Base-by-base conservation (phyloP, 2,797 vertebrate species). In the Kryptopterus vitreolus region DNA sequence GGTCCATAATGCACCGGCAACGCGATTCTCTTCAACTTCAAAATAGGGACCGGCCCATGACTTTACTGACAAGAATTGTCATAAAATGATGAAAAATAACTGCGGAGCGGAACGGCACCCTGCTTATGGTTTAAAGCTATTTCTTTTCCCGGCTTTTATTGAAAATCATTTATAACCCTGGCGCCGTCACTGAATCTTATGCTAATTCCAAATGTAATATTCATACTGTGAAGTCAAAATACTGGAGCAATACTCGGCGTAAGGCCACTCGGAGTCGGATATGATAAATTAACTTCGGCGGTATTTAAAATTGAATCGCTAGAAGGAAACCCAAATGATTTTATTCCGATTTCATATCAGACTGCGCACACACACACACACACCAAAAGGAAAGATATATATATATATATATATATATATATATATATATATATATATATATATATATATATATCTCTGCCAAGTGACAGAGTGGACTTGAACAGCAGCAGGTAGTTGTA, bases 201-300 rank as follows among this genome's bases (percentile, higher is more conserved):
- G 85, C 81, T 82, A 73, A 84, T 84, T 84, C 26, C 53, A 76
- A 79, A 79, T 79, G 59, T 82, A 79, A 84, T 84, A 84, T 83
- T 86, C 79, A 81, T 81, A 78, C 57, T 46, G 48, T 43, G 73
- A 79, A 83, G 81, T 74, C 74, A 83, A 66, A 75, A 71, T 61
- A 63, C 78, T 86, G 79, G 72, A 74, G 78, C 80, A 84, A 81
- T 79, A 82, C 52, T 57, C 63, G 85, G 80, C 81, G 82, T 77
- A 87, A 87, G 88, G 84, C 88, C 82, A 84, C 83, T 81, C 72
- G 69, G 82, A 55, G 58, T 82, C 86, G 46, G 72, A 76, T 84
- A 58, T 84, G 81, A 84, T 76, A 74, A 79, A 87, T 89, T 70
- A 55, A 83, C 84, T 88, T 86, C 83, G 61, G 62, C 88, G 53